Base-by-base conservation (phyloP, 2,888 invertebrate genomes). In the Cataglyphis albicans region DNA sequence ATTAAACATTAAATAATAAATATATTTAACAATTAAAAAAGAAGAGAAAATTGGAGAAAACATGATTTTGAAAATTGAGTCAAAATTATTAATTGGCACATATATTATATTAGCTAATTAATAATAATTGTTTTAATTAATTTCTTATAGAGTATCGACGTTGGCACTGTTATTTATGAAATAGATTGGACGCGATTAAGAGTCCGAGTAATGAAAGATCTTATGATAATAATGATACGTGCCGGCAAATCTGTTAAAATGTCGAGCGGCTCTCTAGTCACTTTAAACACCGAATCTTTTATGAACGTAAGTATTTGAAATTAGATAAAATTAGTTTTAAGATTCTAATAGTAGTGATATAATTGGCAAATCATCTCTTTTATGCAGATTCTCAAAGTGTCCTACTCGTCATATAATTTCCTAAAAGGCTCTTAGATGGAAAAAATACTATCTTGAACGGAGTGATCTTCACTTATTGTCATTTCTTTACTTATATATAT, bases 361-460 rank as follows among this genome's bases (percentile, higher is more conserved):
- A 12, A 35, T 18, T 0, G 0, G 1, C 18, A 18, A 52, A 3
- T 21, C 4, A 35, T 64, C 3, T 63, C 5, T n/a, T 12, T 76
- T 82, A 15, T 44, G 3, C 63, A 87, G 84, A 86, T 87, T 41
- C 84, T 84, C 21, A 87, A 86, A 35, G n/a, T 81, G n/a, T 72
- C 86, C 2, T 87, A 87, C 10, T 83, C 87, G 25, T 70, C 87
- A 38, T 87, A 68, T 55, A 87, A 84, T 12, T 32, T 86, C 7
- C 38, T 52, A 52, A 55, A 74, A 44, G 65, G 73, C 18, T 57
- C 75, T 0, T 78, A 82, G 9, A 25, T 10, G 1, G 48, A 81
- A 38, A 64, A 9, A 52, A 1, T 41, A 18, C 3, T 5, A 48
- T 9, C 3, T 1, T 6, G 29, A 29, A 61, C 3, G 4, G 9